phyloP scores from a whole-genome alignment of 2,888 invertebrate genomes.

The Drepanosiphum platanoidis region DNA sequence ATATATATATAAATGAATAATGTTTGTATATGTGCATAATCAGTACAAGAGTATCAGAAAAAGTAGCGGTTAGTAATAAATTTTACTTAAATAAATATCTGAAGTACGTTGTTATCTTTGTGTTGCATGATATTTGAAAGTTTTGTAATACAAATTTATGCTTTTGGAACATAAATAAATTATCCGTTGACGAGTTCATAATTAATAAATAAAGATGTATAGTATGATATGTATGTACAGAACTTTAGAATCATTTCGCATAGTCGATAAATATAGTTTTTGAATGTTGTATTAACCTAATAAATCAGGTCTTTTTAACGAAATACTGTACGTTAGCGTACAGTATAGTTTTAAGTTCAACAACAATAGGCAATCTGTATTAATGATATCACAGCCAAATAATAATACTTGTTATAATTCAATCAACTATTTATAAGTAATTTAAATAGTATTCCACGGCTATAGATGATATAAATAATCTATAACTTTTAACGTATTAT shows the following conservation, averaged over 20 bases:
- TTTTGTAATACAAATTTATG: slow-evolving; percentile 25
- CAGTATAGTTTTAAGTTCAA: neutral
- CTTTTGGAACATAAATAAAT: neutral
- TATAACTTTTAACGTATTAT: no score
- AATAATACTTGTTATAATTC: no score
- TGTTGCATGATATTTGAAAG: slow-evolving; percentile 12
- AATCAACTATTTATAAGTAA: no score
- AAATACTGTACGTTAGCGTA: neutral
- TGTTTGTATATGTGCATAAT: no score
- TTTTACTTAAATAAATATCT: slow-evolving; percentile 31
- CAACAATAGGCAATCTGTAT: neutral
- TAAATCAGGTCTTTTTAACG: neutral
- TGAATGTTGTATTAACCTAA: neutral
- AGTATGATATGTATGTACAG: neutral
- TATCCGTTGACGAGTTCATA: slow-evolving; percentile 7
- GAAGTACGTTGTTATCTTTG: slow-evolving; percentile 13
- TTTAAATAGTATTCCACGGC: no score
- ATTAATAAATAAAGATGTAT: neutral
- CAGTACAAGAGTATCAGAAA: no score
- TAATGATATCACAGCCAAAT: no score
- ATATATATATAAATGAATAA: no score
- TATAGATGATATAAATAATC: no score
- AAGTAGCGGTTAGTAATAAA: neutral
- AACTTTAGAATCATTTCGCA: neutral
- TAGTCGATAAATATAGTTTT: neutral